These are phyloP conservation scores for Thereva nobilitata DNA, from an alignment of 2,888 invertebrate genomes.

Conservation along the genomic window DNA sequence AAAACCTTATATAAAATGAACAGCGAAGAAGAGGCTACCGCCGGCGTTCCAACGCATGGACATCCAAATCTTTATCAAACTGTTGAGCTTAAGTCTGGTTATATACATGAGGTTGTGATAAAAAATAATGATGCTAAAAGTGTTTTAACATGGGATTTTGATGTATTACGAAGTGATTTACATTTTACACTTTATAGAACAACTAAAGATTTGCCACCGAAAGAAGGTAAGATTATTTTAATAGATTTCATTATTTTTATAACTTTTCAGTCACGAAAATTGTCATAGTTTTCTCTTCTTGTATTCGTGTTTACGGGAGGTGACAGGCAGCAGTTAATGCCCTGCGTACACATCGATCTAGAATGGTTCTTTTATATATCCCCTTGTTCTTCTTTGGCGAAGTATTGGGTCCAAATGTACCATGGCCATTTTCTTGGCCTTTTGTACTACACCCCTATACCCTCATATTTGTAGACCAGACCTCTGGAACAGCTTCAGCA, in stretches of 20 bases:
- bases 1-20: slow-evolving; percentile 78
- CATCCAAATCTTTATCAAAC: slow-evolving; percentile 56
- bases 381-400: too few species aligned
- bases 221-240: slow-evolving; percentile 48
- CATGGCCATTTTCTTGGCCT: too few species aligned
- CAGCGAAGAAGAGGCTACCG: slow-evolving; percentile 51
- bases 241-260: neutral
- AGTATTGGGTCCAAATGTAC: too few species aligned
- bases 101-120: slow-evolving; percentile 78
- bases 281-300: neutral
- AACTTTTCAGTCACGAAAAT: slow-evolving; percentile 1
- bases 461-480: too few species aligned
- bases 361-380: too few species aligned
- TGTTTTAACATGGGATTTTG: slow-evolving; percentile 96
- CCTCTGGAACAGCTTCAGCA: too few species aligned
- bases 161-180: slow-evolving; percentile 87
- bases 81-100: slow-evolving; percentile 54
- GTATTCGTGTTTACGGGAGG: too few species aligned
- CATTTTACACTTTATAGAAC: slow-evolving; percentile 73
- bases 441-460: too few species aligned
- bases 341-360: neutral
- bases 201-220: slow-evolving; percentile 50
- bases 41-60: slow-evolving; percentile 44
- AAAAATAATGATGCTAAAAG: slow-evolving; percentile 81
- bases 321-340: neutral